Percentiles rank a stretch among this genome's conserved stretches.
These are phyloP conservation scores for Podarcis cretensis DNA, from an alignment of 2,113 vertebrate species.

Conservation along the genomic window DNA sequence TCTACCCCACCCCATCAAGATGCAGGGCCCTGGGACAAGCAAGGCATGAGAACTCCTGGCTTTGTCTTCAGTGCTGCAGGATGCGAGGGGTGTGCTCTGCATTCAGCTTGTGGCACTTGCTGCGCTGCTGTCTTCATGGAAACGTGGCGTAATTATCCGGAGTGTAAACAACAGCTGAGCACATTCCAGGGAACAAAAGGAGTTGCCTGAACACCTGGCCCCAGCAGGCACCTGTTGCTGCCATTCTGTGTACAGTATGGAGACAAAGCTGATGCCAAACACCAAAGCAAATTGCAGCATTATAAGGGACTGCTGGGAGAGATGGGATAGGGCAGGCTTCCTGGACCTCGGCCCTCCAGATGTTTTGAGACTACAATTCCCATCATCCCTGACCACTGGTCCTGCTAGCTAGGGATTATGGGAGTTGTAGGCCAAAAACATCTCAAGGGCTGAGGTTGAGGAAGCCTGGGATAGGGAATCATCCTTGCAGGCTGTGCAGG, in stretches of 20 bases:
- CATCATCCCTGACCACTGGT: too few species aligned
- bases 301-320: background rate
- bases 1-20: background rate
- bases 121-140: conserved; percentile 32
- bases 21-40: background rate
- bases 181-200: background rate
- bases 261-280: background rate
- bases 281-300: background rate
- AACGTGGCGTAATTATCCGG: background rate
- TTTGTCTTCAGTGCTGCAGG: background rate
- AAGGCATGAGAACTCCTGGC: background rate
- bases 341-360: too few species aligned
- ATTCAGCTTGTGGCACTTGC: conserved; percentile 10
- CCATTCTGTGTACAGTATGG: background rate
- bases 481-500: background rate
- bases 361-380: too few species aligned
- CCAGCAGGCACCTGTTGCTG: background rate
- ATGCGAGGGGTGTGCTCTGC: background rate
- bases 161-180: conserved; percentile 47
- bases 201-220: conserved; percentile 30
- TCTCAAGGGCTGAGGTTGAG: too few species aligned
- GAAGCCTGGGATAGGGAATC: too few species aligned
- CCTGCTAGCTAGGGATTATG: too few species aligned
- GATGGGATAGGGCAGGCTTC: too few species aligned
- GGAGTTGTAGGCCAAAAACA: too few species aligned